These are phyloP conservation scores for Elgaria multicarinata DNA, from an alignment of 2,113 vertebrate genomes.

Conservation along the genomic window DNA sequence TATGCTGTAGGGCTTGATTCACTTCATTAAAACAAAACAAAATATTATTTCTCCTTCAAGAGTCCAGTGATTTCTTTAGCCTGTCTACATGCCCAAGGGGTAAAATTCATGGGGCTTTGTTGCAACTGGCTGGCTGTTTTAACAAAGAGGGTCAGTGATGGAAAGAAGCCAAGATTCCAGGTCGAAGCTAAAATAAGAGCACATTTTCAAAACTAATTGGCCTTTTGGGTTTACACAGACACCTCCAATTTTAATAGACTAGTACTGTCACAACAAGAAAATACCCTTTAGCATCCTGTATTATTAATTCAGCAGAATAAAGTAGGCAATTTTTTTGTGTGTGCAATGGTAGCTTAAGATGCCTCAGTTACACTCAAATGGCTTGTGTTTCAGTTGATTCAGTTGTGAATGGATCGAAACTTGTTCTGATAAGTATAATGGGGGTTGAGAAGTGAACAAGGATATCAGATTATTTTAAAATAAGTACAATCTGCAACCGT, in stretches of 20 bases:
- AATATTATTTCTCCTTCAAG: constrained; percentile 75
- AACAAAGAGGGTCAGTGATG: constrained; percentile 67
- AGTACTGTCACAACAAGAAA: constrained; percentile 62
- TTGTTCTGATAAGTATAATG: constrained; percentile 29
- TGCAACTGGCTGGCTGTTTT: constrained; percentile 67
- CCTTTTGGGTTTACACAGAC: constrained; percentile 67
- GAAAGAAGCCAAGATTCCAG: constrained; percentile 58
- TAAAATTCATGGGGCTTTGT: constrained; percentile 66
- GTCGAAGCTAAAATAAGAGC: constrained; percentile 67
- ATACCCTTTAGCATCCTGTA: constrained; percentile 60
- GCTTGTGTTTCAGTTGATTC: constrained; percentile 62
- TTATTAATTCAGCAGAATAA: constrained; percentile 64
- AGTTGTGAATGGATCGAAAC: constrained; percentile 60
- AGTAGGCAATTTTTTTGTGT: too few species aligned
- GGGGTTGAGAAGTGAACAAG: constrained; percentile 53
- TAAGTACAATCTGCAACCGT: background rate
- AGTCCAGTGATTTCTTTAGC: constrained; percentile 70
- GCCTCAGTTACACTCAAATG: constrained; percentile 62
- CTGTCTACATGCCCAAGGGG: constrained; percentile 67
- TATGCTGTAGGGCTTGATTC: constrained; percentile 60
- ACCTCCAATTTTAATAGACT: constrained; percentile 39
- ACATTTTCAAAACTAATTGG: constrained; percentile 64
- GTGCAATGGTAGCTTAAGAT: constrained; percentile 70
- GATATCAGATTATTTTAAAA: constrained; percentile 45
- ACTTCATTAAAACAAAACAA: constrained; percentile 71